These are phyloP conservation scores for Luperina testacea DNA, from an alignment of 2,888 invertebrate genomes.

Conservation along the genomic window DNA sequence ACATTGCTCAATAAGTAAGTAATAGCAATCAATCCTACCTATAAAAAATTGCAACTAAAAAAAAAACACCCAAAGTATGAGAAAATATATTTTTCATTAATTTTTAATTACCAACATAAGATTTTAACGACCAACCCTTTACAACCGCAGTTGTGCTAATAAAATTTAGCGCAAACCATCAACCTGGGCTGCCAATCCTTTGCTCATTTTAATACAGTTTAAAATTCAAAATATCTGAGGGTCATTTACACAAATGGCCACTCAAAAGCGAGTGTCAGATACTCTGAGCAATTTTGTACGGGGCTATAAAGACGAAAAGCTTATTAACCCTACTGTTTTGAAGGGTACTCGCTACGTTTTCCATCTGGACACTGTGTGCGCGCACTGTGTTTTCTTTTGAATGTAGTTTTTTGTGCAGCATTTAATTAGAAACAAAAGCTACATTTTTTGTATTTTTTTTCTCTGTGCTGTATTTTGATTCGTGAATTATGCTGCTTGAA, in stretches of 20 bases:
- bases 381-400: conserved; percentile 33
- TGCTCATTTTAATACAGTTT: conserved; percentile 78
- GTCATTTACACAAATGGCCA: conserved; percentile 81
- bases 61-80: neutral
- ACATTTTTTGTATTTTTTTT: neutral
- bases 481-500: neutral
- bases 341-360: conserved; percentile 62
- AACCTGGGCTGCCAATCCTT: conserved; percentile 75
- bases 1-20: neutral
- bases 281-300: conserved; percentile 75
- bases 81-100: neutral
- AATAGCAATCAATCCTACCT: neutral
- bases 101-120: conserved; percentile 58
- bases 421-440: neutral
- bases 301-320: conserved; percentile 75
- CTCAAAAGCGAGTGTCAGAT: conserved; percentile 73
- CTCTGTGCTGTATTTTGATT: neutral
- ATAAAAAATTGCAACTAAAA: neutral
- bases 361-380: conserved; percentile 62
- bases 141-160: conserved; percentile 62
- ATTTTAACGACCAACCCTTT: conserved; percentile 59
- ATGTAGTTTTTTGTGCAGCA: neutral
- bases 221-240: conserved; percentile 78
- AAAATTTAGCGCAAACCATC: conserved; percentile 69
- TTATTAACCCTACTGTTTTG: conserved; percentile 72